phyloP scores from a whole-genome alignment of 2,113 vertebrate genomes.

The Pseudonaja textilis region DNA sequence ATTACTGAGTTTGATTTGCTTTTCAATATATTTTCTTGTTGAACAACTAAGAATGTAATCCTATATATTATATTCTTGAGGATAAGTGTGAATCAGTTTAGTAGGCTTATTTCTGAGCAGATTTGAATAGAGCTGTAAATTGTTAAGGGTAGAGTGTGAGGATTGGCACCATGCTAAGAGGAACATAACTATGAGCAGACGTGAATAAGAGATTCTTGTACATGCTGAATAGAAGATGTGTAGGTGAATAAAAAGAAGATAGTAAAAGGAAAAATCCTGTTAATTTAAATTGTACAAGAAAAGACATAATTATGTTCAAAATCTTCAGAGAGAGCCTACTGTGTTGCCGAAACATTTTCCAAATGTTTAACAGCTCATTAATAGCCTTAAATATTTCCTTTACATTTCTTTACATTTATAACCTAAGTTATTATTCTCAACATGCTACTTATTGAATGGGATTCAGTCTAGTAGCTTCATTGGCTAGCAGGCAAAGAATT shows the following conservation, averaged over 20 bases:
- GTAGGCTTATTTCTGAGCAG: neutral
- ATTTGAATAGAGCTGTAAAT: neutral
- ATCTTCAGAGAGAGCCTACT: neutral
- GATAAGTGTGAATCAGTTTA: neutral
- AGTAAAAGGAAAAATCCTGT: neutral
- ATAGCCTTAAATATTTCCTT: neutral
- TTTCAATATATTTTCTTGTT: neutral
- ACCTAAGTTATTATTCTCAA: neutral
- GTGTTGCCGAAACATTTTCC: neutral
- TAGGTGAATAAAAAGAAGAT: neutral
- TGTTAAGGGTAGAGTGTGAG: accelerated
- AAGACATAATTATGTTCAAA: neutral
- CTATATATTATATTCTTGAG: neutral
- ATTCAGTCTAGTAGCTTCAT: neutral
- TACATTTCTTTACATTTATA: neutral
- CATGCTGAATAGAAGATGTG: neutral
- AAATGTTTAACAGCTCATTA: neutral
- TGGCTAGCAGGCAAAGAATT: too few species aligned
- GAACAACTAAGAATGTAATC: neutral
- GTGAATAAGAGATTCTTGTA: neutral
- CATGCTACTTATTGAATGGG: neutral
- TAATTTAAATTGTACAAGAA: neutral
- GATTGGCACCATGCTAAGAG: neutral
- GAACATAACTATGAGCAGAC: neutral
- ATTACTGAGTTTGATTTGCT: neutral